Evolutionary conservation across 2,888 invertebrate genomes (phyloP), one percentile per base, ranked within the genome.

Genomic region (Gymnocheta viridis): DNA sequence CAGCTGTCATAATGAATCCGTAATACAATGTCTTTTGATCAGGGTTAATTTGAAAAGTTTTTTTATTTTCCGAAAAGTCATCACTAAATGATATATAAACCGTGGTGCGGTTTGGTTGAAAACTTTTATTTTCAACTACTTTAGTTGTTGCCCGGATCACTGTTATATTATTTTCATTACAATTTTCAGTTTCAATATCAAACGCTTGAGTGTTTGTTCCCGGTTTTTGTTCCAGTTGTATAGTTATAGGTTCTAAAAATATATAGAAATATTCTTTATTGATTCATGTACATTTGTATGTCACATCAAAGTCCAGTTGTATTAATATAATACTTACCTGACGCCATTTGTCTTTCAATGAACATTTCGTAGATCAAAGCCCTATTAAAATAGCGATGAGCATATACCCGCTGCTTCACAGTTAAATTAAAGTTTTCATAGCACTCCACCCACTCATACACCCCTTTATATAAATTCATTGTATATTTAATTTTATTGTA

Each of bases 1-100:
- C 94, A 2, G 92, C 93, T 0, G 93, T 93, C 92, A 94, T 93
- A 0, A 93, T 91, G 85, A 94, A 93, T 0, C 93, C 93, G 86
- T 93, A 93, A 22, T 87, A 87, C 14, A 89, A 72, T 38, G 83
- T 86, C 24, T 82, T 62, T 79, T 90, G 86, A 60, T 87, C 87
- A 1, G 86, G 69, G 4, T 86, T 84, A 79, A 91, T 86, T 27
- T 86, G 72, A 19, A 92, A 19, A 6, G 69, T 49, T 19, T 78
- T 86, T 0, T 88, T 84, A 67, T 87, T 85, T 76, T 88, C 87
- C 82, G 9, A 6, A 35, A 91, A 85, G 62, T 88, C 72, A 27
- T 90, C 87, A 70, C 89, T 90, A 10, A 88, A 87, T 0, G 86
- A 82, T 17, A 89, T 87, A 85, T 86, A 90, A 78, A 89, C 87